These are phyloP conservation scores for Mesoclemmys tuberculata DNA, from an alignment of 2,113 vertebrate genomes.

Conservation along the genomic window DNA sequence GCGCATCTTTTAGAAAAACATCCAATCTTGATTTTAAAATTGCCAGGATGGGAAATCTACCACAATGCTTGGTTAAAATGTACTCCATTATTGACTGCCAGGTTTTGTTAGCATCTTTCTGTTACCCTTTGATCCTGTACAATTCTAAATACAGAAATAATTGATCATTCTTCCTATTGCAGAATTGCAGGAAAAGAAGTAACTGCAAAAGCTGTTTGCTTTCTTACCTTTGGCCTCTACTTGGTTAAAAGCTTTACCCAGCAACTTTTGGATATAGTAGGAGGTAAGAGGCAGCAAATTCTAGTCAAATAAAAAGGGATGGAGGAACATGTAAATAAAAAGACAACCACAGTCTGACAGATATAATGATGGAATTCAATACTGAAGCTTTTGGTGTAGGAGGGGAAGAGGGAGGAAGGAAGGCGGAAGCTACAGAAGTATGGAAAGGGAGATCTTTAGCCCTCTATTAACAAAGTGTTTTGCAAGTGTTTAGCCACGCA, in stretches of 20 bases:
- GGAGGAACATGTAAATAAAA: neutral
- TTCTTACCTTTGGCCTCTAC: constrained; percentile 1
- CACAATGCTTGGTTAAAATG: neutral
- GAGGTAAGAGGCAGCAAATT: neutral
- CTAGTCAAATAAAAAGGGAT: neutral
- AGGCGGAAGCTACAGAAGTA: neutral
- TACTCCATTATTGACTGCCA: neutral
- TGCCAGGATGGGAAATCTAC: neutral
- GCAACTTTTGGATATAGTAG: neutral
- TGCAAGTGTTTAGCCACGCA: neutral
- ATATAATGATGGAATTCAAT: neutral
- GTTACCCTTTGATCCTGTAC: neutral
- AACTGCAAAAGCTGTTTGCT: neutral
- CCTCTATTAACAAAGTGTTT: neutral
- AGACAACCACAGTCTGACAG: neutral
- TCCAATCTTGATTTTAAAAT: neutral
- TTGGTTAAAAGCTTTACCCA: neutral
- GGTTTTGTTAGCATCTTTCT: neutral
- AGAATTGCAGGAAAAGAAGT: neutral
- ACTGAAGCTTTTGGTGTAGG: neutral
- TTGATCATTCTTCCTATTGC: neutral
- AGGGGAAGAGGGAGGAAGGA: neutral
- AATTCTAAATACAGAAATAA: neutral
- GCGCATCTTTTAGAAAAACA: neutral
- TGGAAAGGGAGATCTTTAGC: neutral